Percentiles rank a stretch among this genome's conserved stretches.
These are phyloP conservation scores for Diglossa cyanea DNA, from an alignment of 2,797 vertebrate genomes.

Conservation along the genomic window DNA sequence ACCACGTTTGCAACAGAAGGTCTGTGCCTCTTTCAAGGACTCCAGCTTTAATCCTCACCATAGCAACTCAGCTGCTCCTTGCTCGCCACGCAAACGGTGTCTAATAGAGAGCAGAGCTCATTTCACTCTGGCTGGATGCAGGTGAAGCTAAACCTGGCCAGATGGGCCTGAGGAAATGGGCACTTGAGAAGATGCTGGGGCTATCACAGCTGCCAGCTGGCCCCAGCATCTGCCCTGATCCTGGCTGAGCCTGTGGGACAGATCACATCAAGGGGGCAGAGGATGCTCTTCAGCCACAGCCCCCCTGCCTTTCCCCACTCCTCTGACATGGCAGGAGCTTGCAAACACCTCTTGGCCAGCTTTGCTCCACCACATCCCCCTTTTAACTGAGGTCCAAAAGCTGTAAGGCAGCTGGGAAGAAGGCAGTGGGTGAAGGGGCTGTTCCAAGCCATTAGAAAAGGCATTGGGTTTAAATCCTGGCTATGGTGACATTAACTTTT, in stretches of 20 bases:
- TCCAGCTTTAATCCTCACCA: slow-evolving; percentile 8
- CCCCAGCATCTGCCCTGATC: background rate
- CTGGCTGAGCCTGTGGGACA: background rate
- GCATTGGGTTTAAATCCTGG: background rate
- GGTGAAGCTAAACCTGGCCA: background rate
- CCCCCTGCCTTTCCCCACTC: background rate
- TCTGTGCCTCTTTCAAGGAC: background rate
- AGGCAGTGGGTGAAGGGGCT: background rate
- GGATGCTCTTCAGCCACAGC: background rate
- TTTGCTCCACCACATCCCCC: background rate
- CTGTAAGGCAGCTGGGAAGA: background rate
- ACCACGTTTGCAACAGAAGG: background rate
- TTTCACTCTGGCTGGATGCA: background rate
- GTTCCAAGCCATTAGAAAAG: background rate
- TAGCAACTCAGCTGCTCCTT: background rate
- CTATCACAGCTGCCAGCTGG: background rate
- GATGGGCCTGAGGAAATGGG: background rate
- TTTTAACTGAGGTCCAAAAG: background rate
- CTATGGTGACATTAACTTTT: background rate
- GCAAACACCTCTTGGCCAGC: background rate
- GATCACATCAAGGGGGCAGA: background rate
- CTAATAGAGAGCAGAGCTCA: background rate
- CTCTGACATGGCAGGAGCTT: background rate
- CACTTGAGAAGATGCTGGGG: background rate
- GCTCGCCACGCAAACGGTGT: rapidly evolving